A percentile compares a stretch with the other conserved stretches of the same genome.
phyloP scores from a whole-genome alignment of 2,113 vertebrate species.

The Pelecanoides urinatrix region DNA sequence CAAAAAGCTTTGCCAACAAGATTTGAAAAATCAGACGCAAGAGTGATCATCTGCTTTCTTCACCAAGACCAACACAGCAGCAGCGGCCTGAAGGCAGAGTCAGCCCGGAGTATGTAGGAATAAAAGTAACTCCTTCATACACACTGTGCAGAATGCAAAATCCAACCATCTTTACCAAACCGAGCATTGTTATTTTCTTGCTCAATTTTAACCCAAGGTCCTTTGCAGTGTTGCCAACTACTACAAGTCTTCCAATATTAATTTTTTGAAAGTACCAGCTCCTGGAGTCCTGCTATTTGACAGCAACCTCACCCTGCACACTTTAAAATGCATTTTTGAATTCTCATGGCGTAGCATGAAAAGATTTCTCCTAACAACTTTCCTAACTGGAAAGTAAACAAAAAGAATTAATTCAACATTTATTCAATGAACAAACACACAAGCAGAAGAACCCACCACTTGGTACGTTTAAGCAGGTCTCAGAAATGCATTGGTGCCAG shows the following conservation, averaged over 20 bases:
- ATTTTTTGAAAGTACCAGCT: neutral
- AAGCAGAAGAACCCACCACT: neutral
- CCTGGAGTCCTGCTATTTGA: neutral
- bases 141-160: neutral
- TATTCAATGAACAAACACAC: neutral
- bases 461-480: neutral
- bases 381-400: neutral
- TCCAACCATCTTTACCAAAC: neutral
- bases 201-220: slow-evolving; percentile 10
- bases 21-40: neutral
- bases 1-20: slow-evolving; percentile 68
- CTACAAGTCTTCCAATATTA: neutral
- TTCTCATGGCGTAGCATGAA: neutral
- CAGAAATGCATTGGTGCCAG: neutral
- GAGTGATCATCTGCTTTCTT: neutral
- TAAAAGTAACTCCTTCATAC: neutral
- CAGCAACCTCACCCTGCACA: neutral
- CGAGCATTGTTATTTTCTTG: neutral
- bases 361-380: neutral
- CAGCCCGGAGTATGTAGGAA: neutral
- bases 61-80: neutral
- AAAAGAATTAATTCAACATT: neutral
- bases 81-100: neutral
- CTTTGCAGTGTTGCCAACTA: slow-evolving; percentile 37
- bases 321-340: neutral